These are phyloP conservation scores for Aulostomus chinensis DNA, from an alignment of 2,797 vertebrate genomes.

Conservation along the genomic window DNA sequence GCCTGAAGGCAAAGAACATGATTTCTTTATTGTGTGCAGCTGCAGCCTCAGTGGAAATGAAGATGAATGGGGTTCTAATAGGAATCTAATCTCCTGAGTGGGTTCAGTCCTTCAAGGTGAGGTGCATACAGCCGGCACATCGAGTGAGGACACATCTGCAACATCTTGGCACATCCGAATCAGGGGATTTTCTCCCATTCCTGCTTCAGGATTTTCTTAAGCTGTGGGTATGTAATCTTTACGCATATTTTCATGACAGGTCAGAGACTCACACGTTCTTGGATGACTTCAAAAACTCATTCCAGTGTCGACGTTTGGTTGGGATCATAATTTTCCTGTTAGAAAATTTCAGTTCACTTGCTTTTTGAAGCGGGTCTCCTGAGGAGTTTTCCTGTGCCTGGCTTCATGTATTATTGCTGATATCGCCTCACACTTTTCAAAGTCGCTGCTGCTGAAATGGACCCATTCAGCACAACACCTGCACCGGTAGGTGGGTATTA, in stretches of 20 bases:
- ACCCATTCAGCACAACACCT: background rate
- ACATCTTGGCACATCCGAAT: constrained; percentile 8
- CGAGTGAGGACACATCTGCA: constrained; percentile 1
- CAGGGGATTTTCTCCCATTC: constrained; percentile 20
- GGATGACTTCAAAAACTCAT: too few species aligned
- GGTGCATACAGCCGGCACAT: too few species aligned
- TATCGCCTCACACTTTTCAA: background rate
- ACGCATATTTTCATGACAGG: constrained; percentile 7
- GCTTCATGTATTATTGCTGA: background rate
- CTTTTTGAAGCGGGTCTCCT: background rate
- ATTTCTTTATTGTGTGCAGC: too few species aligned
- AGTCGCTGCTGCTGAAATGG: constrained; percentile 13
- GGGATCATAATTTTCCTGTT: constrained; percentile 6
- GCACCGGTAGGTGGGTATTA: background rate
- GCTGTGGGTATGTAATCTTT: constrained; percentile 12
- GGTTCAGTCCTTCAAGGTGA: too few species aligned
- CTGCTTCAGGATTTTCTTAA: constrained; percentile 12
- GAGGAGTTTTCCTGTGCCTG: background rate
- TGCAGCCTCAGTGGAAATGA: constrained; percentile 1
- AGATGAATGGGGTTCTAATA: too few species aligned
- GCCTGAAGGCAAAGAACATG: too few species aligned
- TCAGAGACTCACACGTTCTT: too few species aligned
- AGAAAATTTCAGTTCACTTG: constrained; percentile 4
- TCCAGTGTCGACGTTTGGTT: too few species aligned
- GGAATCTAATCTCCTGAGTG: too few species aligned